Conservation (phyloP, 2,888 invertebrate genomes). For the Cylindroiulus punctatus region DNA sequence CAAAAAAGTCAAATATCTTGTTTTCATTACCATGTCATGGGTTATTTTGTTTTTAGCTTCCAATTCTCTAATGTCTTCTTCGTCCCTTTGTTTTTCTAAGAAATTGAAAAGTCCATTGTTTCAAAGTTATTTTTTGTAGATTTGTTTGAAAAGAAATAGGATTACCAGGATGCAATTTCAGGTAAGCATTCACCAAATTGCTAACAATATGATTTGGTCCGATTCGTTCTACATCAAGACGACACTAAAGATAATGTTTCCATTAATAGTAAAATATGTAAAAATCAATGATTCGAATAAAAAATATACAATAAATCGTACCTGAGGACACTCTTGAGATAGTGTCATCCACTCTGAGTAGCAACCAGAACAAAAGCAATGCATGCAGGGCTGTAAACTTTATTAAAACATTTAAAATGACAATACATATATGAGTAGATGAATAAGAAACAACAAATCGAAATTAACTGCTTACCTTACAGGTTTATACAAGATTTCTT, state of each 20-base stretch:
- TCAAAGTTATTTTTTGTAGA: background rate
- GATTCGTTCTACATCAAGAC: background rate
- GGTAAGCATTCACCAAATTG: conserved; percentile 44
- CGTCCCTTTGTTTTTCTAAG: background rate
- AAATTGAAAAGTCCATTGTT: conserved; percentile 23
- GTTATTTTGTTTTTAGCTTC: conserved; percentile 49
- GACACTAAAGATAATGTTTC: conserved; percentile 24
- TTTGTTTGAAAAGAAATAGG: no score
- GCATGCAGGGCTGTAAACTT: conserved; percentile 49
- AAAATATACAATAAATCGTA: background rate
- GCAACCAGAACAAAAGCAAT: conserved; percentile 51
- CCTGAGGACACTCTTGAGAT: conserved; percentile 47
- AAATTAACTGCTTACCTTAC: background rate
- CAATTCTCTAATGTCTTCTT: background rate
- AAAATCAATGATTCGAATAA: no score
- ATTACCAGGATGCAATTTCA: conserved; percentile 48
- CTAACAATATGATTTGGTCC: conserved; percentile 39
- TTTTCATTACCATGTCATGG: conserved; percentile 23
- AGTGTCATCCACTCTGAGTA: conserved; percentile 40
- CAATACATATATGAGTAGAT: background rate
- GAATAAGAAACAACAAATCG: background rate
- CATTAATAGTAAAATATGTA: background rate
- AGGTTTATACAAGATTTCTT: conserved; percentile 39
- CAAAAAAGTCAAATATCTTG: background rate
- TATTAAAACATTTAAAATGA: no score